Base-by-base conservation (phyloP, 1,140 invertebrate genomes). In the Drosophila gunungcola region DNA sequence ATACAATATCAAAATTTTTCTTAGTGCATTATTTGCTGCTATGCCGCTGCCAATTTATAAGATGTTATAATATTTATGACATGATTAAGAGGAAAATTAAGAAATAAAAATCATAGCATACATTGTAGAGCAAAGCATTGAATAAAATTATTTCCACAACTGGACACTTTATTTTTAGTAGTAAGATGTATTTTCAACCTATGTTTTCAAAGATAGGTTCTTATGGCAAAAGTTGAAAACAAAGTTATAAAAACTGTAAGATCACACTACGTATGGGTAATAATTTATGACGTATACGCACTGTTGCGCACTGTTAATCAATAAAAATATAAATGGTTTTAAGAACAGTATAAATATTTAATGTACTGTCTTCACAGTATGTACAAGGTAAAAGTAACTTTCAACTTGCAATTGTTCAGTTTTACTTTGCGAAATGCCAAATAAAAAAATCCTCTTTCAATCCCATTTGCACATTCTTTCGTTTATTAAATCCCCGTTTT, bases 231-330 rank as follows among this genome's bases (percentile, higher is more conserved):
- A 21, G 16, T 21, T 21, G 1, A 21, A 21, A 21, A 21, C 16
- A 21, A 21, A 21, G 16, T 21, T 21, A 1, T 21, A 21, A 21
- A 21, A 21, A 1, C 16, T n/a, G 11, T 13, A 41, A 13, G n/a
- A 43, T 13, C 16, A 21, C 38, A 4, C 6, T 32, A 25, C 56
- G 45, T 62, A 62, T 62, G 27, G n/a, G 56, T 42, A 34, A 62
- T 51, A 45, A 9, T 62, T 25, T 9, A 27, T 12, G 3, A 34
- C 9, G 9, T 42, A 46, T 39, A 21, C 39, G 42, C 16, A 25
- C 6, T 36, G 42, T 36, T 39, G 36, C 25, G 29, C 16, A 21
- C 16, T 21, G 16, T 21, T 21, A 21, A 21, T 29, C 4, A 32
- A 32, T 32, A 32, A 5, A 5, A 32, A 6, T 32, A 6, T 3